Evolutionary conservation across 2,113 vertebrate species (phyloP).

Genomic region (Malurus alboscapulatus): DNA sequence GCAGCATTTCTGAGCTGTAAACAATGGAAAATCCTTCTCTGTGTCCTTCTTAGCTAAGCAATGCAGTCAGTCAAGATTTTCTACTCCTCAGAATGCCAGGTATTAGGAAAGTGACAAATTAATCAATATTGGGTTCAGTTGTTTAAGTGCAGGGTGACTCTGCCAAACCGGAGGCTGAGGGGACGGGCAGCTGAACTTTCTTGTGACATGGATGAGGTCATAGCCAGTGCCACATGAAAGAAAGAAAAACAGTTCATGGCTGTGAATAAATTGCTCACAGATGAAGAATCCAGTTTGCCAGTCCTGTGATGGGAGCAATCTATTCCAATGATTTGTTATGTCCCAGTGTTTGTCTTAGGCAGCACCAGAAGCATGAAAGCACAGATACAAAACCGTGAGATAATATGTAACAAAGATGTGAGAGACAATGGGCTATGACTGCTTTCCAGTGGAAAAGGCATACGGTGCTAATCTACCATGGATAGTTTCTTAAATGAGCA

Average conservation of each 20-base stretch:
- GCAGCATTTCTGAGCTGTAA: neutral
- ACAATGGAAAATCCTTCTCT: neutral
- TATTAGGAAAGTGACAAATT: conserved; percentile 30
- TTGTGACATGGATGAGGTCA: conserved; percentile 56
- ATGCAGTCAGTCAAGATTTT: neutral
- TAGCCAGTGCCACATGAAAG: conserved; percentile 60
- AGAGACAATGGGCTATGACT: conserved; percentile 61
- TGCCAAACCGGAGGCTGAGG: neutral
- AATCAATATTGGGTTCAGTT: neutral
- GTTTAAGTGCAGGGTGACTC: neutral
- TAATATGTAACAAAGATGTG: conserved; percentile 58
- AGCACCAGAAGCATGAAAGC: conserved; percentile 57
- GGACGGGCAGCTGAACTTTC: conserved; percentile 43
- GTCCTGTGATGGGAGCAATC: conserved; percentile 59
- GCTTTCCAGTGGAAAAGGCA: conserved; percentile 48
- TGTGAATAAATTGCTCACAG: conserved; percentile 70
- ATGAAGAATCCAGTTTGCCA: conserved; percentile 67
- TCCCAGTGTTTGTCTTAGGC: conserved; percentile 60
- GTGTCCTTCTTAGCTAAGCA: neutral
- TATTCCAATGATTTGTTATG: conserved; percentile 64
- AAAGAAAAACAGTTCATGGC: conserved; percentile 63
- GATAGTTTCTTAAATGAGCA: conserved; percentile 66
- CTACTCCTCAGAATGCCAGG: neutral
- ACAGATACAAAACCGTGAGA: conserved; percentile 44
- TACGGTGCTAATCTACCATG: conserved; percentile 59